Conservation (phyloP, 2,113 vertebrate genomes). For the Pachycephala philippinensis region DNA sequence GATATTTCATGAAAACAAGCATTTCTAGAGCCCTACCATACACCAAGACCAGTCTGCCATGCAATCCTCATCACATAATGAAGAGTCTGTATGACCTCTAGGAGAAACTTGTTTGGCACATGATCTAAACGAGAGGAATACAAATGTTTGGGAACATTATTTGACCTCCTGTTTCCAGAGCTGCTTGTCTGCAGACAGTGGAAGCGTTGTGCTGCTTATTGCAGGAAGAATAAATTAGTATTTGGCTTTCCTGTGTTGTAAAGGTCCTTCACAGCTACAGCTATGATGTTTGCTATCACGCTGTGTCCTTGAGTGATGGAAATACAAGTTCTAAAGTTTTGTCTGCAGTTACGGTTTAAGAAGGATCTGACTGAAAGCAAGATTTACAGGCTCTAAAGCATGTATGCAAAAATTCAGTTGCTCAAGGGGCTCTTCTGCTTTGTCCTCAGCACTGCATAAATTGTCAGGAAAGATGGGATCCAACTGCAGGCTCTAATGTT, state of each 20-base stretch:
- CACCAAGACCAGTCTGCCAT: neutral
- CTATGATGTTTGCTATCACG: neutral
- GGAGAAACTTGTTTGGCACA: neutral
- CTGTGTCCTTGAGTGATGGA: neutral
- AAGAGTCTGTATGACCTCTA: neutral
- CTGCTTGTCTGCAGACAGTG: neutral
- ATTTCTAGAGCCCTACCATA: neutral
- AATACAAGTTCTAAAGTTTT: neutral
- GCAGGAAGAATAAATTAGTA: neutral
- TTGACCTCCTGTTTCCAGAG: neutral
- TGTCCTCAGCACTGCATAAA: constrained; percentile 12
- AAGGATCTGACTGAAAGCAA: neutral
- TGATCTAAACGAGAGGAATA: neutral
- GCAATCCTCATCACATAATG: neutral
- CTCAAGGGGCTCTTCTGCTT: constrained; percentile 1
- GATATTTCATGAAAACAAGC: neutral
- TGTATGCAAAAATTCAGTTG: neutral
- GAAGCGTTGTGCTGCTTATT: neutral
- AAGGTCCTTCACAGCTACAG: neutral
- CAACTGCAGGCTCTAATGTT: neutral
- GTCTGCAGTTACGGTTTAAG: neutral
- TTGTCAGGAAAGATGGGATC: neutral
- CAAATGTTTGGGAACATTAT: neutral
- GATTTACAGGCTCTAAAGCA: neutral
- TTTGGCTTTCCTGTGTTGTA: neutral